A percentile compares a stretch with the other conserved stretches of the same genome.
Evolutionary conservation across 1,140 invertebrate genomes (phyloP).

Genomic region (Steinernema khuongi): DNA sequence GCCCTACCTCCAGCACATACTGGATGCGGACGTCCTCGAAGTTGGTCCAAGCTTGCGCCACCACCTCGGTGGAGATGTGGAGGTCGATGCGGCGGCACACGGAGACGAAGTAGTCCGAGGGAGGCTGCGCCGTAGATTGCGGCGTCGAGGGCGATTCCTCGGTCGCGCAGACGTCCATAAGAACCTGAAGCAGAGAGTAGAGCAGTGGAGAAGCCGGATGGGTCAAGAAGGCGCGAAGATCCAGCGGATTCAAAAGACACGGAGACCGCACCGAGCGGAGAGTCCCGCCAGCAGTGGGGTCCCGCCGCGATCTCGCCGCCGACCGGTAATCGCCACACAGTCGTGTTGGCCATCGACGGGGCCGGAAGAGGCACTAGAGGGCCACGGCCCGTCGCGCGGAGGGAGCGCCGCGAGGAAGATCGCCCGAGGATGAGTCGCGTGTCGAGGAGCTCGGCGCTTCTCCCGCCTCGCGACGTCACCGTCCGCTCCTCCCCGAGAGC

Average conservation of each 20-base stretch:
- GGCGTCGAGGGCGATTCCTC: background rate
- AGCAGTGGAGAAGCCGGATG: no score
- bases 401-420: no score
- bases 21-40: background rate
- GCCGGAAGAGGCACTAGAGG: no score
- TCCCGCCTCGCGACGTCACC: no score
- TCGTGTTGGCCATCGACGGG: no score
- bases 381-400: no score
- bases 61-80: background rate
- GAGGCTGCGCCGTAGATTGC: background rate
- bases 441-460: no score
- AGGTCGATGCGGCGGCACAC: background rate
- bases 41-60: background rate
- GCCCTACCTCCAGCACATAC: slow-evolving; percentile 5
- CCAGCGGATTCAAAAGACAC: no score
- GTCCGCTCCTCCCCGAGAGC: no score
- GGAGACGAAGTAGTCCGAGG: background rate
- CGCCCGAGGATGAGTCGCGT: no score
- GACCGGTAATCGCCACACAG: background rate
- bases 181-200: background rate
- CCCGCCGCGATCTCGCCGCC: background rate
- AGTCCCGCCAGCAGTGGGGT: background rate
- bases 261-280: no score
- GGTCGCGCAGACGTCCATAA: background rate
- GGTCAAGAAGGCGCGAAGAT: no score